phyloP scores from a whole-genome alignment of 1,140 invertebrate species.

The Calliphora vicina region DNA sequence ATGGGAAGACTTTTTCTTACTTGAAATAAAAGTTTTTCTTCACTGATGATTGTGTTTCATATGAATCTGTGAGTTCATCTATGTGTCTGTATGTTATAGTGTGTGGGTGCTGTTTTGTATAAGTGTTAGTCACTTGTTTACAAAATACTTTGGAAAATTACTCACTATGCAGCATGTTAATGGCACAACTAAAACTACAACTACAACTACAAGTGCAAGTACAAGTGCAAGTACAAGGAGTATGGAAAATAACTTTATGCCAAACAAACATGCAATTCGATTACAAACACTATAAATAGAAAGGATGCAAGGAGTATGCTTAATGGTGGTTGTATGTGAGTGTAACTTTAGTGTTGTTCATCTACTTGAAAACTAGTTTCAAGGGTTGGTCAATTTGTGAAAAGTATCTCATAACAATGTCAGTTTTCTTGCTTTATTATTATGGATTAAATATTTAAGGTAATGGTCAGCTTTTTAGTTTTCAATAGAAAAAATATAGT shows the following conservation, averaged over 20 bases:
- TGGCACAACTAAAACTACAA: background rate
- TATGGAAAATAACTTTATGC: conserved; percentile 10
- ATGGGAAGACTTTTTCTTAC: background rate
- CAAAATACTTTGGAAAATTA: conserved; percentile 11
- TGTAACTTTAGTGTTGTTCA: too few relatives aligned
- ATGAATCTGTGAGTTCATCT: background rate
- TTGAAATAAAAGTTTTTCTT: background rate
- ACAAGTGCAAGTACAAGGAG: background rate
- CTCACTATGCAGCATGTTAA: background rate
- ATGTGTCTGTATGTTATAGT: too few relatives aligned
- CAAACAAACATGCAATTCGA: background rate
- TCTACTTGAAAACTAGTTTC: background rate
- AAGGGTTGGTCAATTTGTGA: background rate
- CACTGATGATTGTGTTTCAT: background rate
- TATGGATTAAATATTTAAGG: background rate
- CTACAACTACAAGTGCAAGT: background rate
- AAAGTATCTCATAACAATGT: background rate
- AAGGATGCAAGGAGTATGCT: background rate
- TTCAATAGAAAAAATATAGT: background rate
- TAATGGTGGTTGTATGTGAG: background rate
- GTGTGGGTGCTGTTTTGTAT: too few relatives aligned
- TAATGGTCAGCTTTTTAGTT: background rate
- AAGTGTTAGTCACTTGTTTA: conserved; percentile 1
- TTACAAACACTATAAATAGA: background rate
- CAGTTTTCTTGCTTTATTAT: background rate